Conservation (phyloP, 2,888 invertebrate genomes). For the Acrobasis suavella region DNA sequence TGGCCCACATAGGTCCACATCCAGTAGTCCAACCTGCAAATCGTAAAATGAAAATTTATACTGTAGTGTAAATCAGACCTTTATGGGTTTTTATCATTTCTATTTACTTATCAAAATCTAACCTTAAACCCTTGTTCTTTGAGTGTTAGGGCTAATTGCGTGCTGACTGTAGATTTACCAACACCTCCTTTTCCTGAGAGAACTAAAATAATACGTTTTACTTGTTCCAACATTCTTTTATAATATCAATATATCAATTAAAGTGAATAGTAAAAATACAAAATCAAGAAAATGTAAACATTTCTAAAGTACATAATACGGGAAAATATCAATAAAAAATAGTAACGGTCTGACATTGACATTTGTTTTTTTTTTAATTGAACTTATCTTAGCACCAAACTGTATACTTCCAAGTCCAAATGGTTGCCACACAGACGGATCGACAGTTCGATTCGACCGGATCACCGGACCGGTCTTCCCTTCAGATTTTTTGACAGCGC, state of each 20-base stretch:
- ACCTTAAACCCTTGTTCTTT: constrained; percentile 91
- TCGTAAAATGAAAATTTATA: background rate
- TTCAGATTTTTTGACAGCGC: constrained; percentile 55
- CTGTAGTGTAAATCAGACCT: too few species aligned
- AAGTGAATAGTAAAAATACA: background rate
- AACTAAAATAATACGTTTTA: constrained; percentile 94
- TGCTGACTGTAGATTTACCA: constrained; percentile 98
- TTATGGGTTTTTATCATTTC: too few species aligned
- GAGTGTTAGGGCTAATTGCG: constrained; percentile 94
- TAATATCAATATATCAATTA: constrained; percentile 5
- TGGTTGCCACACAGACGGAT: too few species aligned
- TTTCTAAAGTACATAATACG: background rate
- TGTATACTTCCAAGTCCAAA: too few species aligned
- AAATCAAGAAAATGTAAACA: background rate
- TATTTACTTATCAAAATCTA: constrained; percentile 30
- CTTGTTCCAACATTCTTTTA: constrained; percentile 86
- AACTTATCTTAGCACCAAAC: too few species aligned
- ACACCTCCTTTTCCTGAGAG: constrained; percentile 99
- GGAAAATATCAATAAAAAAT: background rate
- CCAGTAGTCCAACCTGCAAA: constrained; percentile 93
- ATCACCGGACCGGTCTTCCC: background rate
- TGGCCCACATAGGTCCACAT: constrained; percentile 97
- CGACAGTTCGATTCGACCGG: too few species aligned
- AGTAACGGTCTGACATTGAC: background rate
- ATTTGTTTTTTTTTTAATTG: background rate